These are phyloP conservation scores for Onychomys torridus DNA, from an alignment of 2,797 vertebrate species.

Conservation along the genomic window DNA sequence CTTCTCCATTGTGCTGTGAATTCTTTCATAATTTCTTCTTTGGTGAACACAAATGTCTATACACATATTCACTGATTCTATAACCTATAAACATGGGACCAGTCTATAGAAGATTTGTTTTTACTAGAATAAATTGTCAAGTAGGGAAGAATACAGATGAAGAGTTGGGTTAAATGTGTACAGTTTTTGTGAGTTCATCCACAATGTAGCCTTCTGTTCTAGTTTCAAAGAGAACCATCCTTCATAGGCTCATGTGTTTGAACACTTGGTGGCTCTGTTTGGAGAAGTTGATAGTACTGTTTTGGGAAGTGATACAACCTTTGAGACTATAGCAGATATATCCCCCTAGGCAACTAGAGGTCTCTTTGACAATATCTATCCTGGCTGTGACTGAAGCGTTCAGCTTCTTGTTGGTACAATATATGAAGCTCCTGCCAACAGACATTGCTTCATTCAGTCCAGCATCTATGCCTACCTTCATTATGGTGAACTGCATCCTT, in stretches of 20 bases:
- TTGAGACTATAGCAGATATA: background rate
- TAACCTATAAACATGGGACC: background rate
- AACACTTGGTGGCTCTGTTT: background rate
- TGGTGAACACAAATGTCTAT: background rate
- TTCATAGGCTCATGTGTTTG: background rate
- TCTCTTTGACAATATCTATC: background rate
- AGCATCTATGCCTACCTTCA: background rate
- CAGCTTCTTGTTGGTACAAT: background rate
- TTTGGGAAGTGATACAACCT: background rate
- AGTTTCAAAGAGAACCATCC: background rate
- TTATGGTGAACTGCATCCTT: background rate
- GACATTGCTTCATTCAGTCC: background rate
- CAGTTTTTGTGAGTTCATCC: background rate
- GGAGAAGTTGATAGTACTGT: background rate
- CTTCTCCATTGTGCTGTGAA: background rate
- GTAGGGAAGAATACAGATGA: background rate
- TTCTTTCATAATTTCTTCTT: background rate
- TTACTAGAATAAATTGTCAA: background rate
- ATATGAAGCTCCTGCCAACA: background rate
- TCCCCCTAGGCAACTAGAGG: background rate
- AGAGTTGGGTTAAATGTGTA: background rate
- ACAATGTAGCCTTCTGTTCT: background rate
- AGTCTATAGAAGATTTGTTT: background rate
- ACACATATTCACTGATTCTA: background rate
- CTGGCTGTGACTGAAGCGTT: background rate